Evolutionary conservation across 2,797 vertebrate species (phyloP).

Genomic region (Fistularia tabacaria): DNA sequence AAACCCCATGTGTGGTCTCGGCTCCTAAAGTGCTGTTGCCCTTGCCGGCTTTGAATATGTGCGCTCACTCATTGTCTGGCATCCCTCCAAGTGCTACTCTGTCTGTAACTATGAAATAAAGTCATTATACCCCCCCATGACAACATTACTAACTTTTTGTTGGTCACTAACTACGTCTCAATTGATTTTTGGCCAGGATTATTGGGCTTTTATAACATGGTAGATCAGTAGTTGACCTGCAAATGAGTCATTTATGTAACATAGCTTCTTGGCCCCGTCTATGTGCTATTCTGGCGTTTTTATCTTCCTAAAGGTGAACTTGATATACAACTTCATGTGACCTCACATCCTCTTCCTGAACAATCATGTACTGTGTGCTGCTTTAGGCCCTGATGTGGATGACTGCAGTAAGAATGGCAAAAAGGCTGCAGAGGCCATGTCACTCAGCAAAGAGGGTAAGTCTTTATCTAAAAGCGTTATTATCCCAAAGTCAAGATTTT

Average conservation of each 20-base stretch:
- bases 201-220: constrained; percentile 4
- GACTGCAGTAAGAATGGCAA: constrained; percentile 83
- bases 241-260: constrained; percentile 25
- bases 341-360: constrained; percentile 7
- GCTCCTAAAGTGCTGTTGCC: constrained; percentile 19
- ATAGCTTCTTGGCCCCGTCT: constrained; percentile 14
- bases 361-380: constrained; percentile 28
- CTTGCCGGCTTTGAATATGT: constrained; percentile 32
- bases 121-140: constrained; percentile 1
- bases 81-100: constrained; percentile 43
- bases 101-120: constrained; percentile 40
- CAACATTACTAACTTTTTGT: not conserved
- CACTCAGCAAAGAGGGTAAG: constrained; percentile 91
- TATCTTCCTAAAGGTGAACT: constrained; percentile 4
- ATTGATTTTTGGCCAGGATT: not conserved
- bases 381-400: constrained; percentile 79
- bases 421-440: constrained; percentile 88
- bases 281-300: constrained; percentile 5
- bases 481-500: not conserved
- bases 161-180: constrained; percentile 2
- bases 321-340: constrained; percentile 7
- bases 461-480: not conserved
- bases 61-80: constrained; percentile 51
- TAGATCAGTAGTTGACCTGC: constrained; percentile 24
- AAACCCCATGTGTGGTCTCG: constrained; percentile 8